Evolutionary conservation across 1,140 invertebrate genomes (phyloP), one percentile per base, ranked within the genome.

Genomic region (Choristoneura fumiferana): DNA sequence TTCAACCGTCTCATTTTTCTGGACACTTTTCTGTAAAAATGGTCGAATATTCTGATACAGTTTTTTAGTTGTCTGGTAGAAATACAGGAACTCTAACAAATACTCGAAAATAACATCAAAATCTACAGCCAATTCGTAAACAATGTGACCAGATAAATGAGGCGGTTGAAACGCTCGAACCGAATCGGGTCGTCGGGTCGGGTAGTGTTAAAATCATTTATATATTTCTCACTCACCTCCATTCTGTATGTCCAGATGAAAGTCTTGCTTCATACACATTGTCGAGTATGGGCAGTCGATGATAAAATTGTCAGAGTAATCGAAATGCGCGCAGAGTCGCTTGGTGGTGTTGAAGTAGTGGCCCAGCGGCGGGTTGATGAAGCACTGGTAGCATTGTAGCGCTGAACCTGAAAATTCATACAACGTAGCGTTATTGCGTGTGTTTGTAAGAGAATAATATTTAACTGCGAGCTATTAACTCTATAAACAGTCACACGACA

Each of bases 201-300:
- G n/a, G n/a, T n/a, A n/a, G n/a, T n/a, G n/a, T n/a, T 57, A 6
- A 29, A 18, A 56, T 52, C n/a, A 63, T 14, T 34, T 37, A 33
- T 36, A 57, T 33, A 62, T 58, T 62, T 68, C 40, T 45, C 43
- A 74, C 83, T 87, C 82, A 94, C 92, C 91, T 87, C 92, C 93
- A 73, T 92, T 92, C 49, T 89, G 89, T 57, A 94, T 84, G 58
- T 88, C 85, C 2, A 92, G 89, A 63, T 91, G 83, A 58, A 92
- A 92, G 5, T 93, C 92, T 63, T 92, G 93, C 71, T 95, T 96
- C 87, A 94, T 91, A 71, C 95, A 96, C 89, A 95, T 93, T 0
- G 95, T 96, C 4, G 95, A 96, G 67, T 92, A 93, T 3, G 94
- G 94, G 79, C 95, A 96, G 49, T 93, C 91, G 0, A 94, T 91